A percentile compares a stretch with the other conserved stretches of the same genome.
phyloP scores from a whole-genome alignment of 2,888 invertebrate genomes.

The Drosophila sordidula region DNA sequence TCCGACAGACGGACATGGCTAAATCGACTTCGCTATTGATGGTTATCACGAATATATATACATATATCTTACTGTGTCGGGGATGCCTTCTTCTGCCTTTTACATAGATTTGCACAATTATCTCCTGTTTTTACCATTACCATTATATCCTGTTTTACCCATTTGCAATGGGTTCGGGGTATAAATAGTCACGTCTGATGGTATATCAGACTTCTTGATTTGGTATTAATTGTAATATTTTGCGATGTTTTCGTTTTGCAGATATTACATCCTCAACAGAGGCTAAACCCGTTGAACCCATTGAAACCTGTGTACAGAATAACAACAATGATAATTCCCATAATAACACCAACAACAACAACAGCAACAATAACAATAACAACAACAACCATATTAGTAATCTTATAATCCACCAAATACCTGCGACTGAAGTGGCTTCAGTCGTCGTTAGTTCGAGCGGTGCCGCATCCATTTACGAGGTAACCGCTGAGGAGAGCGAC shows the following conservation, averaged over 20 bases:
- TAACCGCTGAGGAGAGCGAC: conserved; percentile 79
- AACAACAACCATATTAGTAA: conserved; percentile 61
- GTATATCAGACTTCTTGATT: too few species aligned
- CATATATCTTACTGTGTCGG: too few species aligned
- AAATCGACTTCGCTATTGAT: too few species aligned
- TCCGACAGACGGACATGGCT: too few species aligned
- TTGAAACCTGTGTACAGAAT: conserved; percentile 76
- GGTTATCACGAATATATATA: too few species aligned
- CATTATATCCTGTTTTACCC: too few species aligned
- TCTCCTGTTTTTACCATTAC: too few species aligned
- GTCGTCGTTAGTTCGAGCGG: conserved; percentile 29
- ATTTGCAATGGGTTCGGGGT: too few species aligned
- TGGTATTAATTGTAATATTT: background rate
- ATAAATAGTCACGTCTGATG: too few species aligned
- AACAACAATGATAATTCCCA: conserved; percentile 61
- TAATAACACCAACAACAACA: conserved; percentile 55
- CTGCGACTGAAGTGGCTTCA: conserved; percentile 12
- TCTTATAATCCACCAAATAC: conserved; percentile 44
- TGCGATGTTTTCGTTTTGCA: conserved; percentile 18
- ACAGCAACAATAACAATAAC: conserved; percentile 53
- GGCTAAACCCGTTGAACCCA: conserved; percentile 75
- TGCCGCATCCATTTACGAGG: conserved; percentile 69
- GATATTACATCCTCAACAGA: conserved; percentile 78
- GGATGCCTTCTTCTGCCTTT: too few species aligned
- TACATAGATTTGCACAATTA: too few species aligned